phyloP scores from a whole-genome alignment of 2,888 invertebrate species.

The Phania funesta region DNA sequence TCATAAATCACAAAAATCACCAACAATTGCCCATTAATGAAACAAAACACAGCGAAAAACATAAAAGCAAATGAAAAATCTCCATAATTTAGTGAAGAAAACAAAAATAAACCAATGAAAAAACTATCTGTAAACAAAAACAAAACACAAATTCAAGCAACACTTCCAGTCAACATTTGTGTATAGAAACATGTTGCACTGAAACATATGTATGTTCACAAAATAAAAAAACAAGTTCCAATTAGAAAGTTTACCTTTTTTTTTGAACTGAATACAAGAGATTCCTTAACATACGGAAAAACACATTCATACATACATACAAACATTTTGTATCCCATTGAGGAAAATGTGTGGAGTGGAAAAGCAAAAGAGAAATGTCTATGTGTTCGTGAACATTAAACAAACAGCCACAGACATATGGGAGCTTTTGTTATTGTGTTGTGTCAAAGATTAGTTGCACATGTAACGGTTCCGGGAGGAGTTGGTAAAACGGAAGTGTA shows the following conservation, averaged over 20 bases:
- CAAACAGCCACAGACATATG: constrained; percentile 43
- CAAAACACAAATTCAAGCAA: background rate
- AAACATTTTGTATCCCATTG: background rate
- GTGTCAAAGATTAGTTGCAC: constrained; percentile 70
- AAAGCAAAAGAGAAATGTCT: constrained; percentile 14
- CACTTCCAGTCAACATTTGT: constrained; percentile 50
- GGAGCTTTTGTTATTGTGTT: constrained; percentile 47
- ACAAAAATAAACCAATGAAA: background rate
- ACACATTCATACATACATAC: constrained; percentile 6
- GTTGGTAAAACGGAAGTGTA: constrained; percentile 70
- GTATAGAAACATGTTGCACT: constrained; percentile 5
- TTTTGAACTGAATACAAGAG: constrained; percentile 1
- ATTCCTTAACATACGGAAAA: constrained; percentile 27
- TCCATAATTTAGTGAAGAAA: background rate
- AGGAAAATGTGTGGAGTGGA: constrained; percentile 26
- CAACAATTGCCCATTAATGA: constrained; percentile 11
- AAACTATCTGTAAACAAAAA: constrained; percentile 1
- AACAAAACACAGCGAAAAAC: background rate
- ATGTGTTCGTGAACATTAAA: constrained; percentile 43
- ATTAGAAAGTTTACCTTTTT: constrained; percentile 20
- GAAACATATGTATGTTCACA: background rate
- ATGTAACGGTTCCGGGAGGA: constrained; percentile 73
- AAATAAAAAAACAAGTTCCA: constrained; percentile 6
- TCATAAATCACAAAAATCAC: constrained; percentile 15
- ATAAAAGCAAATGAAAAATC: constrained; percentile 35